Percentiles rank a stretch among this genome's conserved stretches.
phyloP scores from a whole-genome alignment of 2,113 vertebrate genomes.

The Perca flavescens region DNA sequence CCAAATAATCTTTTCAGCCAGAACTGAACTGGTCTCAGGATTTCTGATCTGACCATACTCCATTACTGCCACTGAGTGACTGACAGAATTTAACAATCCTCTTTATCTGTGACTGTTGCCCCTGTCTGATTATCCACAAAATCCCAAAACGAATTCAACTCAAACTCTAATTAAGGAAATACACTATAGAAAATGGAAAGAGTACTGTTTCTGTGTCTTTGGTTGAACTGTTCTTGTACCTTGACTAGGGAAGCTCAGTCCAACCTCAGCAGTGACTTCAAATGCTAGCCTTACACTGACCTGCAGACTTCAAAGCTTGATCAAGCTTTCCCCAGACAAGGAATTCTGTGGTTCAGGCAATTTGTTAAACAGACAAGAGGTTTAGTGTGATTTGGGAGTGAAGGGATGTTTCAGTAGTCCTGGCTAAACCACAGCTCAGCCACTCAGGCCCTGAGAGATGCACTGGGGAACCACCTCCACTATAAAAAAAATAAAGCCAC shows the following conservation, averaged over 20 bases:
- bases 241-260: conserved; percentile 53
- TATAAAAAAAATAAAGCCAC: conserved; percentile 15
- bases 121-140: background rate
- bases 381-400: conserved; percentile 78
- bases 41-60: background rate
- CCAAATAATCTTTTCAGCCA: background rate
- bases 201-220: conserved; percentile 6
- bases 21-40: too few species aligned
- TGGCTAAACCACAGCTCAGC: conserved; percentile 69
- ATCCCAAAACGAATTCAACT: background rate
- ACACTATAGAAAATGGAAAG: conserved; percentile 1
- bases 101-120: background rate
- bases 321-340: conserved; percentile 79
- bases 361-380: conserved; percentile 82
- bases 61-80: background rate
- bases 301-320: conserved; percentile 83
- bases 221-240: conserved; percentile 26
- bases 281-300: conserved; percentile 81
- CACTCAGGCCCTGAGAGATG: conserved; percentile 56
- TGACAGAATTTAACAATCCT: background rate
- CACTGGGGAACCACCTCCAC: conserved; percentile 40
- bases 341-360: conserved; percentile 77
- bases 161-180: background rate
- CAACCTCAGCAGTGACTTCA: conserved; percentile 72
- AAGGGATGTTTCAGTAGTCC: conserved; percentile 74